Evolutionary conservation across 2,888 invertebrate species (phyloP).

Genomic region (Eudasyphora cyanicolor): DNA sequence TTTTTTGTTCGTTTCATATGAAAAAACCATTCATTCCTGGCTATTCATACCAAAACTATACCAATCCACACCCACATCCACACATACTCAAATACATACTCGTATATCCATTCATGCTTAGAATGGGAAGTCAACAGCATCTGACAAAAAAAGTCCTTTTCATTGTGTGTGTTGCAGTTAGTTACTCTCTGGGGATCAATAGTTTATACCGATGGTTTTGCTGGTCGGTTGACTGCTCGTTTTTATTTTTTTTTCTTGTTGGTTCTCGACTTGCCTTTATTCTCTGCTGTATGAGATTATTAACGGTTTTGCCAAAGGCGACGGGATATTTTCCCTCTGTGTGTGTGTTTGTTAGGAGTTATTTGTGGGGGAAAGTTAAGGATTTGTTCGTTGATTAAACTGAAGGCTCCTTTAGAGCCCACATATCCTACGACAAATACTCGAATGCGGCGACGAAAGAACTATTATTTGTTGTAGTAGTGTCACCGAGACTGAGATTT

Average conservation of each 20-base stretch:
- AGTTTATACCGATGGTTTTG: too few species aligned
- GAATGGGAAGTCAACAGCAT: neutral
- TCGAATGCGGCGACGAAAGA: neutral
- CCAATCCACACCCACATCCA: neutral
- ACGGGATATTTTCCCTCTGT: neutral
- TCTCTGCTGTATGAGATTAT: neutral
- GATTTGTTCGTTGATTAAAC: conserved; percentile 17
- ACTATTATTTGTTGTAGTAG: neutral
- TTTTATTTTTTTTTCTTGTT: neutral
- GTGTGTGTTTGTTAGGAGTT: neutral
- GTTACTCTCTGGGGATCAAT: conserved; percentile 48
- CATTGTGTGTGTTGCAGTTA: conserved; percentile 19
- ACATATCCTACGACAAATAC: neutral
- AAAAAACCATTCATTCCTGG: neutral
- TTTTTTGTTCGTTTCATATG: neutral
- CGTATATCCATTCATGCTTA: neutral
- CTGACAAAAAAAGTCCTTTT: neutral
- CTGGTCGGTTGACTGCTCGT: neutral
- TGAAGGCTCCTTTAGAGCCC: neutral
- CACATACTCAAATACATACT: neutral
- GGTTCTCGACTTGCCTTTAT: too few species aligned
- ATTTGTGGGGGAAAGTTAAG: neutral
- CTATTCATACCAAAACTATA: neutral
- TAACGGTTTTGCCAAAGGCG: neutral
- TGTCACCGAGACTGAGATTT: conserved; percentile 21